phyloP scores from a whole-genome alignment of 2,113 vertebrate genomes.

The Corvus hawaiiensis region DNA sequence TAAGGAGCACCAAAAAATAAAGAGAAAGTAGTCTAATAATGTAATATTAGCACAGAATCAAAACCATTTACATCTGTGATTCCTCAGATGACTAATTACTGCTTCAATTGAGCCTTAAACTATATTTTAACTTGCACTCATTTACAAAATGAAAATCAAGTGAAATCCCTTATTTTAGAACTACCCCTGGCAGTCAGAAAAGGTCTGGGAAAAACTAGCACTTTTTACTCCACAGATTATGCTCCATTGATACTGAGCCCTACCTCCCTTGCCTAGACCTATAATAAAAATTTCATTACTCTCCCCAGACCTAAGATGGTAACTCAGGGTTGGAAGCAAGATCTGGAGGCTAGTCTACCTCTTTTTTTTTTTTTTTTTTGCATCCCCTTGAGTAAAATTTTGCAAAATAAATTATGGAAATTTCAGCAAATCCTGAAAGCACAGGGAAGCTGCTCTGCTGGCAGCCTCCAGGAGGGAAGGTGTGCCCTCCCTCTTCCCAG shows the following conservation, averaged over 20 bases:
- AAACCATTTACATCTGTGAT: neutral
- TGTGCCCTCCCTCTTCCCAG: neutral
- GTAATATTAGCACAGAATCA: neutral
- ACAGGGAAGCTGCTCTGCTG: neutral
- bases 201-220: neutral
- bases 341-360: neutral
- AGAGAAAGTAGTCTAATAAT: neutral
- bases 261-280: neutral
- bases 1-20: neutral
- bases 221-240: neutral
- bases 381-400: neutral
- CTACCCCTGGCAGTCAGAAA: neutral
- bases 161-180: neutral
- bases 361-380: too few relatives aligned
- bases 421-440: neutral
- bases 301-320: neutral
- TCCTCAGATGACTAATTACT: neutral
- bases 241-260: neutral
- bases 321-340: neutral
- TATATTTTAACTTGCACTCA: neutral
- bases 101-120: neutral
- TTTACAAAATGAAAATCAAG: neutral
- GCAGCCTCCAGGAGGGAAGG: neutral
- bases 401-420: neutral
- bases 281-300: neutral